A percentile compares a stretch with the other conserved stretches of the same genome.
These are phyloP conservation scores for Contarinia nasturtii DNA, from an alignment of 1,140 invertebrate genomes.

Conservation along the genomic window DNA sequence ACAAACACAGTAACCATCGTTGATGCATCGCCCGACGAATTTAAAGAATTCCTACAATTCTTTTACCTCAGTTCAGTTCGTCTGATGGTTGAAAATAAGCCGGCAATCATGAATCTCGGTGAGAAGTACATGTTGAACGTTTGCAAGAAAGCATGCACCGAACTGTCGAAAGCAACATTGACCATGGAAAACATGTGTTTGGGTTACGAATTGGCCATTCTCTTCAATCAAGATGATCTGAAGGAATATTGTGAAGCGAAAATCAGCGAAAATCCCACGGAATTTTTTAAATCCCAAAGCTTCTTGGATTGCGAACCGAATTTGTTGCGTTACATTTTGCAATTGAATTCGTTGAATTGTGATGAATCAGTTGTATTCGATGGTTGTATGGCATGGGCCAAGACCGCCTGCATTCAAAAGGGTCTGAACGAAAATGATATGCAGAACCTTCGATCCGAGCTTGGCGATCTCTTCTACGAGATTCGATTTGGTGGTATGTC, in stretches of 20 bases:
- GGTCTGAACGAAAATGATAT: neutral
- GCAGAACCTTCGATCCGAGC: neutral
- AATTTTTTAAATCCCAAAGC: neutral
- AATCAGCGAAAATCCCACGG: neutral
- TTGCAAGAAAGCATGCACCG: too few species aligned
- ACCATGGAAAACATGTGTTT: neutral
- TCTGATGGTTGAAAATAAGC: too few species aligned
- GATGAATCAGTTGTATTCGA: neutral
- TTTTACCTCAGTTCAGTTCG: too few species aligned
- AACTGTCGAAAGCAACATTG: neutral
- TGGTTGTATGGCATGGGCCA: neutral
- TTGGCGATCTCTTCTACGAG: neutral
- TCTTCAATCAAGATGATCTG: neutral
- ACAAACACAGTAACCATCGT: too few species aligned
- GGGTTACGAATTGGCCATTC: neutral
- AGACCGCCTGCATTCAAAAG: neutral
- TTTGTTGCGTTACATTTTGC: neutral
- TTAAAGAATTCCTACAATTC: too few species aligned
- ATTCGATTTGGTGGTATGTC: neutral
- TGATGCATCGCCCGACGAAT: too few species aligned
- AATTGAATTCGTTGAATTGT: neutral
- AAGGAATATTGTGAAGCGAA: neutral
- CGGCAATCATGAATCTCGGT: too few species aligned
- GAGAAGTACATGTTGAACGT: neutral
- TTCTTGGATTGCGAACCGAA: neutral